These are phyloP conservation scores for Eupeodes latifasciatus DNA, from an alignment of 2,888 invertebrate genomes.

Conservation along the genomic window DNA sequence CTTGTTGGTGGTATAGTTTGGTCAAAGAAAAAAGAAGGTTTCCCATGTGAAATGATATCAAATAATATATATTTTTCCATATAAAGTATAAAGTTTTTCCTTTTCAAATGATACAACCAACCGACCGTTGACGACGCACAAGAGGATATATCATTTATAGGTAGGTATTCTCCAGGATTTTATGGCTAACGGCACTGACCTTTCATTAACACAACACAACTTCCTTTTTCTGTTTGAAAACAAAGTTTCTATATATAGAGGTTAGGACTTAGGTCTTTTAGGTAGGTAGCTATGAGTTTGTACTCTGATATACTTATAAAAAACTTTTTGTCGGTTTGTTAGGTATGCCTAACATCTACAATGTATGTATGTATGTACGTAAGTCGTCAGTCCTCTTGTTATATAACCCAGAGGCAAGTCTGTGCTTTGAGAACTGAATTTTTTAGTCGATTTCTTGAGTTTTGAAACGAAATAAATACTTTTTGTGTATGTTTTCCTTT, in stretches of 20 bases:
- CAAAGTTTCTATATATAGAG: not conserved
- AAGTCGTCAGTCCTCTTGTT: no score
- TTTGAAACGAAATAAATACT: not conserved
- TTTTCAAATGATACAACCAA: not conserved
- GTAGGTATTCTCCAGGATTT: slow-evolving; percentile 17
- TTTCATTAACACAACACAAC: slow-evolving; percentile 51
- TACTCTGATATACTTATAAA: no score
- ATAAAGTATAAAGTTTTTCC: no score
- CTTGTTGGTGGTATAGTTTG: not conserved
- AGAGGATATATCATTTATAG: slow-evolving; percentile 14
- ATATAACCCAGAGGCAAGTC: slow-evolving; percentile 12
- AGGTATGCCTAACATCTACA: not conserved
- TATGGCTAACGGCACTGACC: slow-evolving; percentile 37
- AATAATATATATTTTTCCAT: slow-evolving; percentile 7
- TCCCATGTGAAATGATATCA: slow-evolving; percentile 28
- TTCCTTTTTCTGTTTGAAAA: slow-evolving; percentile 17
- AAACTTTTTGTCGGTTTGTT: slow-evolving; percentile 5
- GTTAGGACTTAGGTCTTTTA: no score
- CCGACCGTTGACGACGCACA: no score
- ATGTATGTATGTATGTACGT: no score
- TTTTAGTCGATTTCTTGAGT: not conserved
- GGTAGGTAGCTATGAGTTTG: not conserved
- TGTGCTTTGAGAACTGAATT: slow-evolving; percentile 7
- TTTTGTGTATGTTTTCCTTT: not conserved
- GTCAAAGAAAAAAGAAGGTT: slow-evolving; percentile 17